phyloP scores from a whole-genome alignment of 64 coral and sea anemone species.

The Astreopora myriophthalma region DNA sequence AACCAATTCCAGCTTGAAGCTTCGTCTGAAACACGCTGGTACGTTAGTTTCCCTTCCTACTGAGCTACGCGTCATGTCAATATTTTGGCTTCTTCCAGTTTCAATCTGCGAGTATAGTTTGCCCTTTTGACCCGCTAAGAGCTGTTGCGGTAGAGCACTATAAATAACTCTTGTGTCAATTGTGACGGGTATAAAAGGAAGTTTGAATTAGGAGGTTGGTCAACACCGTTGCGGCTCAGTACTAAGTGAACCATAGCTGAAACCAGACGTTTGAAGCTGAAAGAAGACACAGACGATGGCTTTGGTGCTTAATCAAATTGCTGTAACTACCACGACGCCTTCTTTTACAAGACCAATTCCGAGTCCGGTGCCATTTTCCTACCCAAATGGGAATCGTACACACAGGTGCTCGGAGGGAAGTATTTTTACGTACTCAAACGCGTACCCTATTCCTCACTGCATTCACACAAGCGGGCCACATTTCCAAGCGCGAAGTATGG shows the following conservation, averaged over 20 bases:
- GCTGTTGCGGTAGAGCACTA: not conserved
- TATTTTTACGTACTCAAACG: constrained; percentile 33
- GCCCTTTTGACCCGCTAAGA: constrained; percentile 12
- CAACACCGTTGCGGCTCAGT: not conserved
- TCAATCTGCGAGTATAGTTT: constrained; percentile 12
- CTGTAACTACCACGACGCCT: constrained; percentile 15
- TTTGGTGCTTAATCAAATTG: constrained; percentile 21
- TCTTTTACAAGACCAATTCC: constrained; percentile 34
- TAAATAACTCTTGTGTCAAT: constrained; percentile 21
- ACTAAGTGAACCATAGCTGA: not conserved
- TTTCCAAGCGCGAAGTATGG: not conserved
- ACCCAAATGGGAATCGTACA: not conserved
- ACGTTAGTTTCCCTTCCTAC: not conserved
- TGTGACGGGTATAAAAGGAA: constrained; percentile 36
- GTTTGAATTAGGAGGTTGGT: not conserved
- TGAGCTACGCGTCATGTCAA: constrained; percentile 8
- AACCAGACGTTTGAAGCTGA: not conserved
- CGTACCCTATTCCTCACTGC: constrained; percentile 37
- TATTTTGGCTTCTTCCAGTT: constrained; percentile 35
- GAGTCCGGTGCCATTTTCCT: constrained; percentile 24
- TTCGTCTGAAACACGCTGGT: not conserved
- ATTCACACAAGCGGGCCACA: not conserved
- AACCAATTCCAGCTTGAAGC: not conserved
- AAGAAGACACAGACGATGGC: not conserved
- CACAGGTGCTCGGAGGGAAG: constrained; percentile 16